phyloP scores from a whole-genome alignment of 2,888 invertebrate species.

The Eilema sororculum region DNA sequence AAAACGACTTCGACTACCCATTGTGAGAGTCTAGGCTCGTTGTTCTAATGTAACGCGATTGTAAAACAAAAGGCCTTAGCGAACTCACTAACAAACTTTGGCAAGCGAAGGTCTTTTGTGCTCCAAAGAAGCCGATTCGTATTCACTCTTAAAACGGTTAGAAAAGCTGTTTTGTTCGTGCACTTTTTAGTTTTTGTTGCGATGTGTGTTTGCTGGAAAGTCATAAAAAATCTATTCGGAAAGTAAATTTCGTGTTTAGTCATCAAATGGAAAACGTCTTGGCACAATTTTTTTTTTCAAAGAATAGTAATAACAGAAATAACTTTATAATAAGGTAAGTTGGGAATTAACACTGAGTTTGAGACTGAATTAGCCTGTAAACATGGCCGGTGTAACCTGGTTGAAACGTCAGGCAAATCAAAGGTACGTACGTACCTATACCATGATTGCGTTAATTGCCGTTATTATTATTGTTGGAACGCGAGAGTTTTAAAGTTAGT shows the following conservation, averaged over 20 bases:
- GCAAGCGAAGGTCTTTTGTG: slow-evolving; percentile 77
- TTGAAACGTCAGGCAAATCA: too few relatives aligned
- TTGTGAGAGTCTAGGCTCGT: slow-evolving; percentile 68
- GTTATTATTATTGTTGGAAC: too few relatives aligned
- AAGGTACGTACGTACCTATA: too few relatives aligned
- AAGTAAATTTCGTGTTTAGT: slow-evolving; percentile 4
- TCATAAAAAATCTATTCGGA: background rate
- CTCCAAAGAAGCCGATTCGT: slow-evolving; percentile 65
- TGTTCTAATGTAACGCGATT: slow-evolving; percentile 72
- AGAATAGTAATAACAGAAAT: too few relatives aligned
- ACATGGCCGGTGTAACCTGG: too few relatives aligned
- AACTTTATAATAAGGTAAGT: too few relatives aligned
- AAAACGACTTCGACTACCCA: slow-evolving; percentile 69
- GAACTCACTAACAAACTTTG: slow-evolving; percentile 69
- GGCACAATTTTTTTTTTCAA: background rate
- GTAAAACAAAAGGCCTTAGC: slow-evolving; percentile 71
- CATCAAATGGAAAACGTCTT: background rate
- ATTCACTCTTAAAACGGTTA: slow-evolving; percentile 54
- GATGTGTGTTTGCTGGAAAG: slow-evolving; percentile 19
- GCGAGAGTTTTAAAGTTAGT: too few relatives aligned
- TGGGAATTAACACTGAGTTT: too few relatives aligned
- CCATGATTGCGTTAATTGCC: too few relatives aligned
- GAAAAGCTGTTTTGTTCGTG: slow-evolving; percentile 41
- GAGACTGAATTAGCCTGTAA: too few relatives aligned
- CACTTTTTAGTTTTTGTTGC: slow-evolving; percentile 32